Percentiles rank a stretch among this genome's conserved stretches.
Conservation (phyloP, 2,113 vertebrate genomes). For the Burhinus oedicnemus region DNA sequence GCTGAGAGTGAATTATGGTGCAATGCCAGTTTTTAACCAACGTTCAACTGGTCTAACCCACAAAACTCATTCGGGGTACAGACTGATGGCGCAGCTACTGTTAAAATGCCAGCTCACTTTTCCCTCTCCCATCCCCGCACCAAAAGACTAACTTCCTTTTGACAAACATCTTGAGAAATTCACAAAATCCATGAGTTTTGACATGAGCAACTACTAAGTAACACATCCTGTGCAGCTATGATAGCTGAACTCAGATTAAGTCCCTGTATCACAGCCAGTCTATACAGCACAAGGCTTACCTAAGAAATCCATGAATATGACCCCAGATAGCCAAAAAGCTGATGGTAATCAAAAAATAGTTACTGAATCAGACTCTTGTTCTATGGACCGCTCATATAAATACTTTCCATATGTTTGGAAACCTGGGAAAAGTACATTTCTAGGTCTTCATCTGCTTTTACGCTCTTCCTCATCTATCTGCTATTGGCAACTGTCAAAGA, state of each 20-base stretch:
- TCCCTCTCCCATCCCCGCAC: background rate
- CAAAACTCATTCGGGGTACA: background rate
- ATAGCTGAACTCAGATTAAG: background rate
- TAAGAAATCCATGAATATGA: background rate
- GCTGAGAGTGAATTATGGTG: accelerated
- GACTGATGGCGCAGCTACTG: background rate
- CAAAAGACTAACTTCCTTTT: background rate
- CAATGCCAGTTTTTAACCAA: background rate
- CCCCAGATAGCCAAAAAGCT: background rate
- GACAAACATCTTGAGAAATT: background rate
- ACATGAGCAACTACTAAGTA: background rate
- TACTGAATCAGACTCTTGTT: background rate
- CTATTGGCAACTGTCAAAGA: background rate
- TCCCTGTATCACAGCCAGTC: background rate
- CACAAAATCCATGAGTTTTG: background rate
- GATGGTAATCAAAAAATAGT: background rate
- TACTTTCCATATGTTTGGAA: background rate
- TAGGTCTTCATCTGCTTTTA: background rate
- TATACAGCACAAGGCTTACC: background rate
- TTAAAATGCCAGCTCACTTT: background rate
- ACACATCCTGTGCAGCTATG: background rate
- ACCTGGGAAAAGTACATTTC: background rate
- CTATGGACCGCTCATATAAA: background rate
- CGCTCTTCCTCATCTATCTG: background rate
- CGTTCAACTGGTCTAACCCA: background rate